Conservation (phyloP, 64 coral and sea anemone genomes). For the Orbicella faveolata region DNA sequence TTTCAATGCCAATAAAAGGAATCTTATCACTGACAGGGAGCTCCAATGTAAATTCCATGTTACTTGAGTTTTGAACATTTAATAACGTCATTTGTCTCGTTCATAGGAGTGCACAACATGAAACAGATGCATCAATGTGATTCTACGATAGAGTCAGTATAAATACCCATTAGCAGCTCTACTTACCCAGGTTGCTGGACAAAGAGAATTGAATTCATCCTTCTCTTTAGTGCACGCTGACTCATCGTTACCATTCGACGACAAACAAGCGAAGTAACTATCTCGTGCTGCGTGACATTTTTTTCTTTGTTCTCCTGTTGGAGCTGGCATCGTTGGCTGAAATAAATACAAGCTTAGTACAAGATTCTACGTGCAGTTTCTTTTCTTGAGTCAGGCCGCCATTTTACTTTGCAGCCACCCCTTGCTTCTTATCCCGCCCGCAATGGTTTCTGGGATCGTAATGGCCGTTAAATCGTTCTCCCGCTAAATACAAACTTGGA, state of each 20-base stretch:
- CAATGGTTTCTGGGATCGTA: constrained; percentile 76
- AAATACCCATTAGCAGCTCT: too few relatives aligned
- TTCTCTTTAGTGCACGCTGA: constrained; percentile 70
- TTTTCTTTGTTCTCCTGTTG: constrained; percentile 78
- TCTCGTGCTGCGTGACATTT: constrained; percentile 85
- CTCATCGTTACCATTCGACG: constrained; percentile 46
- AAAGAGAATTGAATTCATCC: constrained; percentile 49
- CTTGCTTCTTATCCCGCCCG: constrained; percentile 16
- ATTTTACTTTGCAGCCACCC: constrained; percentile 14
- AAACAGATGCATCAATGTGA: too few relatives aligned
- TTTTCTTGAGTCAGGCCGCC: background rate
- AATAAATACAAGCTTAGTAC: background rate
- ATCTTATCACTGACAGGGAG: too few relatives aligned
- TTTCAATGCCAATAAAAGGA: too few relatives aligned
- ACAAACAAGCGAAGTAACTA: constrained; percentile 77
- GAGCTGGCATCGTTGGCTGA: constrained; percentile 74
- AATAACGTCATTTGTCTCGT: too few relatives aligned
- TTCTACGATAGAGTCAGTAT: too few relatives aligned
- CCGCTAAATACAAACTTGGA: constrained; percentile 92
- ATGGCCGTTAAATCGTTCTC: constrained; percentile 87
- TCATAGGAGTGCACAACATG: too few relatives aligned
- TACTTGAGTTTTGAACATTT: too few relatives aligned
- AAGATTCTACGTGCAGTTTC: too few relatives aligned
- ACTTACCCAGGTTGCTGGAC: constrained; percentile 91
- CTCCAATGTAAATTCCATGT: too few relatives aligned